Evolutionary conservation across 2,797 vertebrate genomes (phyloP).

Genomic region (Ctenochaetus hawaiiensis): DNA sequence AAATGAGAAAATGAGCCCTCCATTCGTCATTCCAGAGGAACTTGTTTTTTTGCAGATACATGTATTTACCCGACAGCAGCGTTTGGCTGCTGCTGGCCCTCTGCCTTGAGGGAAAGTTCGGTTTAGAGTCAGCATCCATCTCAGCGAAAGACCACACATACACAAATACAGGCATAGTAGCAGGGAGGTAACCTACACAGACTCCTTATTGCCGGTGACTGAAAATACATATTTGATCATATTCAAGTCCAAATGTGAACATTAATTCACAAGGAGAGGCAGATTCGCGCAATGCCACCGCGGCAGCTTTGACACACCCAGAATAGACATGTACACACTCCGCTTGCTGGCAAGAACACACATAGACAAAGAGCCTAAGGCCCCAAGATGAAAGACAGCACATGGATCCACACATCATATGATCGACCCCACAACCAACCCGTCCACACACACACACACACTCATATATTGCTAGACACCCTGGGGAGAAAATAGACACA

Average conservation of each 20-base stretch:
- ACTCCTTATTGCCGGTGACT: conserved; percentile 37
- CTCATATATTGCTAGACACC: conserved; percentile 47
- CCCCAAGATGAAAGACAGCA: conserved; percentile 69
- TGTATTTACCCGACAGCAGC: conserved; percentile 60
- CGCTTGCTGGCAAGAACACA: conserved; percentile 65
- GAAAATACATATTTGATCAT: conserved; percentile 67
- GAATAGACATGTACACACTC: conserved; percentile 59
- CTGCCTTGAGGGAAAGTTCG: conserved; percentile 64
- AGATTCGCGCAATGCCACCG: conserved; percentile 38
- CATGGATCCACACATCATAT: conserved; percentile 62
- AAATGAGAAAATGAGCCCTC: conserved; percentile 73
- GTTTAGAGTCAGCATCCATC: conserved; percentile 72
- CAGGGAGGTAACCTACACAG: conserved; percentile 41
- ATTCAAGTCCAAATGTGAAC: conserved; percentile 51
- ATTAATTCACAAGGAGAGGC: conserved; percentile 46
- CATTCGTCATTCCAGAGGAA: conserved; percentile 61
- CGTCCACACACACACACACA: conserved; percentile 28
- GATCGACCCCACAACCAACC: conserved; percentile 60
- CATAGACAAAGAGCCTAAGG: conserved; percentile 67
- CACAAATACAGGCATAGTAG: conserved; percentile 48
- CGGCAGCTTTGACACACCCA: conserved; percentile 61
- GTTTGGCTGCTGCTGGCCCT: conserved; percentile 61
- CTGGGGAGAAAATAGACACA: conserved; percentile 70
- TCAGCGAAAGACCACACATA: conserved; percentile 67
- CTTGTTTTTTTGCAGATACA: conserved; percentile 60